Conservation (phyloP, 2,113 vertebrate genomes). For the Burhinus bistriatus region DNA sequence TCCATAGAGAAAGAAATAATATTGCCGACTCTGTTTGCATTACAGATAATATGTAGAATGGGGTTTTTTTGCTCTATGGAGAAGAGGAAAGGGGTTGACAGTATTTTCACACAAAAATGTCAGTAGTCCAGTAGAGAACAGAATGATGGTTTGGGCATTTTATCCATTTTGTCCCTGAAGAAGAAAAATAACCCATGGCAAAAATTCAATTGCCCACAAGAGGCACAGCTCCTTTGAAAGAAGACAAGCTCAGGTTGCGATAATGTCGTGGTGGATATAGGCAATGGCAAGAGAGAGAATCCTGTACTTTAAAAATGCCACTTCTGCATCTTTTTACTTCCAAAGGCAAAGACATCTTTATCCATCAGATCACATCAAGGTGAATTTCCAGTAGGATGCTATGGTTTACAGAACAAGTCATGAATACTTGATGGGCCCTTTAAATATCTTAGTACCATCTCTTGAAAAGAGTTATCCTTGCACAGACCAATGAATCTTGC, state of each 20-base stretch:
- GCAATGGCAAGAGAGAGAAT: not conserved
- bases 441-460: slow-evolving; percentile 42
- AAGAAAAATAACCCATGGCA: not conserved
- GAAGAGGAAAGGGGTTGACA: not conserved
- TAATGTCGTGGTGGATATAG: not conserved
- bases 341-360: not conserved
- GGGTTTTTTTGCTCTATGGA: accelerated
- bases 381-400: slow-evolving; percentile 26
- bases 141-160: not conserved
- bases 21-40: not conserved
- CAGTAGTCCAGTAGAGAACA: not conserved
- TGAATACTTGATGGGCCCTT: slow-evolving; percentile 57
- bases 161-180: not conserved
- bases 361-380: slow-evolving; percentile 24
- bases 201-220: not conserved
- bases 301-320: not conserved
- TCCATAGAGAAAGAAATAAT: not conserved
- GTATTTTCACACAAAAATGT: not conserved
- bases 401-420: slow-evolving; percentile 10
- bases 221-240: not conserved
- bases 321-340: not conserved
- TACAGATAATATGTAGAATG: not conserved
- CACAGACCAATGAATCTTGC: slow-evolving; percentile 25
- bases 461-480: slow-evolving; percentile 36
- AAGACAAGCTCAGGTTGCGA: not conserved